Base-by-base conservation (phyloP, 2,888 invertebrate species). In the Orchesellides sinensis region DNA sequence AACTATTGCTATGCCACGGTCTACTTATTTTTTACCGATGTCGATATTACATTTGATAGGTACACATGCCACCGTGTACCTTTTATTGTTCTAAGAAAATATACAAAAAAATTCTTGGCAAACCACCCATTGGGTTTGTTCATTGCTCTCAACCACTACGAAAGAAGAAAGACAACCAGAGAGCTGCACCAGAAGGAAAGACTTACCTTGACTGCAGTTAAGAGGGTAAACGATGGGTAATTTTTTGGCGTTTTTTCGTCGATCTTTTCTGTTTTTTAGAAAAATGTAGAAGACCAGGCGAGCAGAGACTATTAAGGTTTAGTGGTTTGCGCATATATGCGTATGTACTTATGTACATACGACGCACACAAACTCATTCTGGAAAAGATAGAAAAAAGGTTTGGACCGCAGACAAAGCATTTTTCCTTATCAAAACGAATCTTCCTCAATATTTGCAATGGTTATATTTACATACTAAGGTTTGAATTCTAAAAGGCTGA, bases 121-220 rank as follows among this genome's bases (percentile, higher is more conserved):
- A 77, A 77, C 68, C 77, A 77, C 75, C 74, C 77, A 77, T 77
- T 65, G 45, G 56, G 59, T 77, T 77, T 63, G 54, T 54, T 68
- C 68, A 59, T 59, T 59, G 59, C 59, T 32, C 45, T 45, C 61
- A 32, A 2, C 19, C 61, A 19, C 65, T 61, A 14, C 17, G 45
- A 47, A 63, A 35, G 17, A 25, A 66, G 12, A 45, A 45, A 25
- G 25, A 32, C 29, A 49, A 8, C 2, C 14, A 40, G 32, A 21
- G 52, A 52, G 52, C 29, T 40, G 17, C 23, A 25, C 47, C 69
- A 56, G 32, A 75, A 65, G 52, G 66, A 66, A 65, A 65, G 54
- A 21, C 68, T 77, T 77, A 66, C 77, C 77, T 77, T 77, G 65
- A 45, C 59, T 66, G 56, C 29, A 56, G 56, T 45, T 59, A 73